Conservation (phyloP, 2,888 invertebrate species). For the Resseliella maxima region DNA sequence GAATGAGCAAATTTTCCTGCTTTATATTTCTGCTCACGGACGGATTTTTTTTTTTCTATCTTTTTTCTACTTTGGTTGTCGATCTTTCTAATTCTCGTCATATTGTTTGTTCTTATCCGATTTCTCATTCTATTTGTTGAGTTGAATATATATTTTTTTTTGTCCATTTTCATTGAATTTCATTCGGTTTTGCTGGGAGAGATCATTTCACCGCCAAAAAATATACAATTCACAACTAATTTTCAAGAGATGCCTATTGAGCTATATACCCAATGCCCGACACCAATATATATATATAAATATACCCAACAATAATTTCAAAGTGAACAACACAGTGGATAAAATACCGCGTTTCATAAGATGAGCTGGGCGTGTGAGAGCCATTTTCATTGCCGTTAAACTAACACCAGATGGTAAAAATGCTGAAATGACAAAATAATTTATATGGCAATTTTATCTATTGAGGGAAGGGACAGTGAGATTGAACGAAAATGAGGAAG, state of each 20-base stretch:
- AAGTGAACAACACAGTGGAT: slow-evolving; percentile 22
- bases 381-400: slow-evolving; percentile 48
- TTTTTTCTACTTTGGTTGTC: background rate
- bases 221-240: slow-evolving; percentile 33
- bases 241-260: slow-evolving; percentile 29
- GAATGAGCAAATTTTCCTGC: background rate
- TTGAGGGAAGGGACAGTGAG: background rate
- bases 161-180: background rate
- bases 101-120: slow-evolving; percentile 22
- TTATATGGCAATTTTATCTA: slow-evolving; percentile 38
- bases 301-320: background rate
- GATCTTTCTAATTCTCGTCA: background rate
- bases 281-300: background rate
- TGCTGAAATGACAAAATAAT: slow-evolving; percentile 53
- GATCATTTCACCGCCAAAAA: background rate
- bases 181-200: background rate
- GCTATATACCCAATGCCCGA: background rate
- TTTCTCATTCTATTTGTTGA: background rate
- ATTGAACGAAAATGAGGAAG: background rate
- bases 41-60: background rate
- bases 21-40: slow-evolving; percentile 42
- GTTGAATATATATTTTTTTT: no score
- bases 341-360: slow-evolving; percentile 4
- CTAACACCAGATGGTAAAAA: slow-evolving; percentile 51
- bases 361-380: slow-evolving; percentile 29